Evolutionary conservation across 1,140 invertebrate species (phyloP).

Genomic region (Aporrectodea caliginosa): DNA sequence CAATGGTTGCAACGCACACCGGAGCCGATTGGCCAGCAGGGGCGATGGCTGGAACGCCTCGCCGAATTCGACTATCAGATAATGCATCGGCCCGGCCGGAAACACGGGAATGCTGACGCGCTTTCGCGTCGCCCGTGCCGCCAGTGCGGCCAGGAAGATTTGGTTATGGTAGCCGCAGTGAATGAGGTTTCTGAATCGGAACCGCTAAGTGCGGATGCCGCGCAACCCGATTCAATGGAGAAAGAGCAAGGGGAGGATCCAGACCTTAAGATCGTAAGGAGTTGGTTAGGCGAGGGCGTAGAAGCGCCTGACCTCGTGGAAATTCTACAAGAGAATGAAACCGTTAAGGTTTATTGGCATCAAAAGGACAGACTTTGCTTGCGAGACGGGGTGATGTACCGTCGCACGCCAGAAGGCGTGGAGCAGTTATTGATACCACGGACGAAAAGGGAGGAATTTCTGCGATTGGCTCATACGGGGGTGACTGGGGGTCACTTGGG

Average conservation of each 20-base stretch:
- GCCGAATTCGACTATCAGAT: slow-evolving; percentile 29
- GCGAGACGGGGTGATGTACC: neutral
- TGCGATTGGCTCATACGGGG: neutral
- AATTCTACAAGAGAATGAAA: neutral
- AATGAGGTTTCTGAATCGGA: no score
- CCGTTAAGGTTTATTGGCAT: neutral
- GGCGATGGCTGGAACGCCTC: slow-evolving; percentile 26
- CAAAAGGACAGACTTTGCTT: neutral
- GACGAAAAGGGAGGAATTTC: neutral
- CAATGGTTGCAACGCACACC: slow-evolving; percentile 2
- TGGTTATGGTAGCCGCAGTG: no score
- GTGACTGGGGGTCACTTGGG: slow-evolving; percentile 6
- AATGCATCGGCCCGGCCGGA: slow-evolving; percentile 19
- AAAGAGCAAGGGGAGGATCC: neutral
- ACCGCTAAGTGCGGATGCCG: no score
- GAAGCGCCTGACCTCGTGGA: neutral
- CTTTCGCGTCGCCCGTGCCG: slow-evolving; percentile 23
- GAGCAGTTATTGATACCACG: neutral
- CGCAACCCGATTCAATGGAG: no score
- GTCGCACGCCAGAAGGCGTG: neutral
- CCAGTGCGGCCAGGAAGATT: no score
- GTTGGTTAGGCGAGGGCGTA: neutral
- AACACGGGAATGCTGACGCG: slow-evolving; percentile 27
- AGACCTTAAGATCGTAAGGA: neutral
- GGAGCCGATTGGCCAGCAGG: slow-evolving; percentile 6